These are phyloP conservation scores for Acrocephalus scirpaceus DNA, from an alignment of 2,797 vertebrate genomes.

Conservation along the genomic window DNA sequence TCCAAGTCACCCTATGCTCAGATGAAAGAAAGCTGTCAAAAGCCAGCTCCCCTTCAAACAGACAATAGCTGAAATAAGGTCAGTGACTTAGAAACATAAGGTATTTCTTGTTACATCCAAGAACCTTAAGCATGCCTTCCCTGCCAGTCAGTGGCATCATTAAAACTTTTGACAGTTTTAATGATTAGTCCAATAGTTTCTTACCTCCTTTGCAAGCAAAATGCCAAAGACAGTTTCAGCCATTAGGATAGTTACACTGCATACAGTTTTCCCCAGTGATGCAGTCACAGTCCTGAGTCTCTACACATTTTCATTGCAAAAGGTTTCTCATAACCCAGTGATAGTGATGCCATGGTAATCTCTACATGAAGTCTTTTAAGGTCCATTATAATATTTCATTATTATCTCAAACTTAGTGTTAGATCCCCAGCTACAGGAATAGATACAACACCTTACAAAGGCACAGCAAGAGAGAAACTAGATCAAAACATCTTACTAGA, in stretches of 20 bases:
- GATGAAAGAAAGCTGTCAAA: constrained; percentile 25
- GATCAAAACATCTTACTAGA: background rate
- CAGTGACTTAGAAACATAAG: background rate
- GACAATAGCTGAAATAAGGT: constrained; percentile 20
- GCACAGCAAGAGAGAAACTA: background rate
- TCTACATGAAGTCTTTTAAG: background rate
- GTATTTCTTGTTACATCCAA: background rate
- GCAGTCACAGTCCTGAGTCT: background rate
- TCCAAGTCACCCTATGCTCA: background rate
- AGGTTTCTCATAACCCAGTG: background rate
- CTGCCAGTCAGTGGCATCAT: background rate
- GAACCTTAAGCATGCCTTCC: background rate
- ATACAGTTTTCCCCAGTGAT: background rate
- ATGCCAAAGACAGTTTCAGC: background rate
- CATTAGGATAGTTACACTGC: background rate
- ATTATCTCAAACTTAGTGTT: background rate
- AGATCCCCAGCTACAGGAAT: background rate
- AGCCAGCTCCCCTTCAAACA: background rate
- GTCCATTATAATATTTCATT: background rate
- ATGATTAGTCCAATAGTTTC: background rate
- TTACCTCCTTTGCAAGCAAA: background rate
- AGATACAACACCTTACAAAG: background rate
- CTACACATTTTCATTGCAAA: background rate
- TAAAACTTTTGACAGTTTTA: constrained; percentile 5
- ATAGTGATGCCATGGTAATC: background rate